Evolutionary conservation across 53 echinoderm and acorn worm genomes (phyloP).

Genomic region (Patiria pectinifera): DNA sequence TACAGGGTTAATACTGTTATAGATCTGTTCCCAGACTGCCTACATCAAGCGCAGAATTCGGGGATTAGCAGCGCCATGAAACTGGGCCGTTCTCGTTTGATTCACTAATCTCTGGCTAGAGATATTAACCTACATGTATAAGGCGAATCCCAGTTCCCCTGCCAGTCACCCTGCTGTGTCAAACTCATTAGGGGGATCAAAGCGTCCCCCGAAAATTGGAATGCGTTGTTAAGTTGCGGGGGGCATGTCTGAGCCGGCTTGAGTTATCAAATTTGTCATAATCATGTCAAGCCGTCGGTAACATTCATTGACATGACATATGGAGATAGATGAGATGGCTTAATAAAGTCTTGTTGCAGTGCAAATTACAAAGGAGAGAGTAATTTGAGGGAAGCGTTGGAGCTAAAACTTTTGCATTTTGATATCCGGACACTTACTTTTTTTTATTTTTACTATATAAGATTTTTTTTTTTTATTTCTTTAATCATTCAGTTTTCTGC

Average conservation of each 20-base stretch:
- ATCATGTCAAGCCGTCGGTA: neutral
- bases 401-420: too few species aligned
- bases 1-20: too few species aligned
- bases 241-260: neutral
- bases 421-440: too few species aligned
- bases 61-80: too few species aligned
- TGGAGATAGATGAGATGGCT: neutral
- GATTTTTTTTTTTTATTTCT: too few species aligned
- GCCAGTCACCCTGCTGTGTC: neutral
- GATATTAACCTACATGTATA: too few species aligned
- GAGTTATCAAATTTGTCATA: neutral
- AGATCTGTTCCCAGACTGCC: too few species aligned
- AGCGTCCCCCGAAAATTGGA: neutral
- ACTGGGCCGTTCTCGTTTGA: too few species aligned
- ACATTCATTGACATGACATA: neutral
- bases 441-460: too few species aligned
- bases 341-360: neutral
- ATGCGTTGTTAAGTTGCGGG: neutral
- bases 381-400: neutral
- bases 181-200: neutral
- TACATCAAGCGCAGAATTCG: too few species aligned
- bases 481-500: too few species aligned
- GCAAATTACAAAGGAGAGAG: neutral
- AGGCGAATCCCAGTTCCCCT: neutral
- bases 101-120: too few species aligned